A percentile compares a stretch with the other conserved stretches of the same genome.
Evolutionary conservation across 2,113 vertebrate genomes (phyloP).

Genomic region (Nibea albiflora): DNA sequence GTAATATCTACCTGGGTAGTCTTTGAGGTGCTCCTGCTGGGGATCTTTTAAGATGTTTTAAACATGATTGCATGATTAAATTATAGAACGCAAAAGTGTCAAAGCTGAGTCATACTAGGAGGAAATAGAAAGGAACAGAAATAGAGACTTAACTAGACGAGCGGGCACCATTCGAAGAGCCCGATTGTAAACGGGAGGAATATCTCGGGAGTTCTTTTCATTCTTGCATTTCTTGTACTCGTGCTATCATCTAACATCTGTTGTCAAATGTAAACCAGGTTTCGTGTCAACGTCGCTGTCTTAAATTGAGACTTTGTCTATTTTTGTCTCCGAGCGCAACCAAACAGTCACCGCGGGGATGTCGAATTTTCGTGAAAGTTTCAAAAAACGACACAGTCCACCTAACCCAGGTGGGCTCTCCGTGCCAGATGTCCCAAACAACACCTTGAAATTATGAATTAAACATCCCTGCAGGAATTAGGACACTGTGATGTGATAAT

Average conservation of each 20-base stretch:
- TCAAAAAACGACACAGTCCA: not conserved
- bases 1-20: not conserved
- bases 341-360: not conserved
- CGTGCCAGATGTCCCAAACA: conserved; percentile 1
- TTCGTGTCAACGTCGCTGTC: not conserved
- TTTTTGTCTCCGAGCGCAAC: not conserved
- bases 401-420: not conserved
- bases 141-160: conserved; percentile 16
- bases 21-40: not conserved
- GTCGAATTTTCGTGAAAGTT: not conserved
- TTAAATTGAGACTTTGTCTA: not conserved
- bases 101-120: conserved; percentile 16
- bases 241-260: not conserved
- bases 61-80: not conserved
- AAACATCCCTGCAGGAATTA: not conserved
- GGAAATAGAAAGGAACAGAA: no score
- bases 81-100: not conserved
- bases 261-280: not conserved
- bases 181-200: conserved; percentile 1
- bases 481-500: no score
- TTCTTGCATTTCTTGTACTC: not conserved
- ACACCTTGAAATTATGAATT: conserved; percentile 9
- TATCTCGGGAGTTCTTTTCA: not conserved
- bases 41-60: not conserved
- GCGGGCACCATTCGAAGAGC: not conserved